Conservation (phyloP, 2,113 vertebrate genomes). For the Petrocephalus microphthalmus region DNA sequence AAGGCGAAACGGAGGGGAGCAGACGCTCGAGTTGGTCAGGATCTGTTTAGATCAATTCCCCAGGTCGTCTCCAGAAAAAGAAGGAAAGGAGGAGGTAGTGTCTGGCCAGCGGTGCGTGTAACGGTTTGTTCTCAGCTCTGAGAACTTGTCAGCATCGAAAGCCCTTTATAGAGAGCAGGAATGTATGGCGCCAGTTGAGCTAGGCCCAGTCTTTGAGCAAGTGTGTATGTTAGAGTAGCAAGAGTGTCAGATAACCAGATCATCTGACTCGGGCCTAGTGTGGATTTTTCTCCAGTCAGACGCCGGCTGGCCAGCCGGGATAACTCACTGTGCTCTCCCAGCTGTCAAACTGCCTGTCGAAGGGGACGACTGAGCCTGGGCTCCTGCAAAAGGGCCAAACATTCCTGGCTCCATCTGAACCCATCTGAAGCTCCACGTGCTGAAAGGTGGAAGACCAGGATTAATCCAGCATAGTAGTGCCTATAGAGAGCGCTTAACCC, state of each 20-base stretch:
- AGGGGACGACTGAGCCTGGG: not conserved
- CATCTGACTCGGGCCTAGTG: not conserved
- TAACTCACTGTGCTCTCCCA: not conserved
- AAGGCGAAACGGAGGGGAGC: slow-evolving; percentile 31
- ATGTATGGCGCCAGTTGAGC: slow-evolving; percentile 6
- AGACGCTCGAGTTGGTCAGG: not conserved
- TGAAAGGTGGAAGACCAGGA: not conserved
- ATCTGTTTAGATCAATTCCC: slow-evolving; percentile 16
- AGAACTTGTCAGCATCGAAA: slow-evolving; percentile 30
- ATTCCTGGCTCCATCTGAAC: not conserved
- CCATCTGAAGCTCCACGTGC: not conserved
- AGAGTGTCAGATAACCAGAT: not conserved
- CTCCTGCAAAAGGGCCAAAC: not conserved
- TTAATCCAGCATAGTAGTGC: not conserved
- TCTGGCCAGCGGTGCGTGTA: slow-evolving; percentile 26
- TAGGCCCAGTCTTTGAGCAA: not conserved
- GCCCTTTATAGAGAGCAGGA: slow-evolving; percentile 16
- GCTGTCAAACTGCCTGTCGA: not conserved
- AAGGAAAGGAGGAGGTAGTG: not conserved
- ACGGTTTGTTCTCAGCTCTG: slow-evolving; percentile 27
- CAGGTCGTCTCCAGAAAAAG: not conserved
- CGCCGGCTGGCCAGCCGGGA: not conserved
- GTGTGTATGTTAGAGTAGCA: not conserved
- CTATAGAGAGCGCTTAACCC: not conserved
- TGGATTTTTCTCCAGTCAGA: not conserved